Conservation (phyloP, 2,797 vertebrate species). For the Aselliscus stoliczkanus region DNA sequence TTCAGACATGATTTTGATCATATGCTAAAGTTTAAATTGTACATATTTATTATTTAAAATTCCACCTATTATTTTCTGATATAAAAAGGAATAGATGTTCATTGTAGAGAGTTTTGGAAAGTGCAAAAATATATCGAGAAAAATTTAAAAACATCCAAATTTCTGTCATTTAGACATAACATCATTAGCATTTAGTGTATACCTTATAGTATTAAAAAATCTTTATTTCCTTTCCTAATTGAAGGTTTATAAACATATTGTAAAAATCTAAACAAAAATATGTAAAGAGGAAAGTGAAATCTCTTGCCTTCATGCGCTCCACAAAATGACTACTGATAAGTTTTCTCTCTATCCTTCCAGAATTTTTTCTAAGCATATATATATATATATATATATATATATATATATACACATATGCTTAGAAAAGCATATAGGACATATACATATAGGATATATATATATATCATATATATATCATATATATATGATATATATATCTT, state of each 20-base stretch:
- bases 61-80: background rate
- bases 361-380: background rate
- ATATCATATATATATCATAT: background rate
- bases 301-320: background rate
- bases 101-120: background rate
- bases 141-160: background rate
- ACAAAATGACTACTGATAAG: background rate
- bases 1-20: constrained; percentile 25
- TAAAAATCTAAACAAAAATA: constrained; percentile 2
- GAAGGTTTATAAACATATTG: background rate
- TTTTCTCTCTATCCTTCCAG: background rate
- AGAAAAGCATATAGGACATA: background rate
- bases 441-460: background rate
- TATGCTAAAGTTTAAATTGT: background rate
- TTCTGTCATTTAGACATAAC: background rate
- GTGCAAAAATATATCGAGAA: background rate
- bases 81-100: constrained; percentile 5
- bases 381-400: background rate
- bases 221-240: background rate
- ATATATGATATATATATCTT: too few species aligned
- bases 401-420: too few species aligned
- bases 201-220: background rate
- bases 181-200: background rate
- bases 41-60: constrained; percentile 36
- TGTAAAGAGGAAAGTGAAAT: background rate